Base-by-base conservation (phyloP, 2,888 invertebrate genomes). In the Augiades crinisus region DNA sequence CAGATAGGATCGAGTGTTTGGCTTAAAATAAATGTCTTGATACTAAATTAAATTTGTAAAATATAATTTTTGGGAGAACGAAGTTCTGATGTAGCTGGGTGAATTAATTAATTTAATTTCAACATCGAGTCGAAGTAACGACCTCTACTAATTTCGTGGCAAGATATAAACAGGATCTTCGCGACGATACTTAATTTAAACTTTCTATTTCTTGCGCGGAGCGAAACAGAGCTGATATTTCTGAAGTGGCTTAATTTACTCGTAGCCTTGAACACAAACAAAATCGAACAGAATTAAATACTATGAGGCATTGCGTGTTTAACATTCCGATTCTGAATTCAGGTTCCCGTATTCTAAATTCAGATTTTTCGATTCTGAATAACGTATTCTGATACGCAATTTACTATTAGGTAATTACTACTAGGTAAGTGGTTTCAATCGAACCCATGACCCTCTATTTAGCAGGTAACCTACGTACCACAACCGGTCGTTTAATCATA, bases 101-200 rank as follows among this genome's bases (percentile, higher is more conserved):
- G 65, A 67, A 75, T 78, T 76, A 79, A 80, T 79, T 79, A 75
- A 76, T 73, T 74, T 61, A 64, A 74, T 67, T 70, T 58, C 56
- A 57, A 62, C 63, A 62, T 63, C 62, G 60, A 64, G 53, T 56
- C 64, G 57, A 60, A 63, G 61, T 68, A 68, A 70, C 67, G 62
- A 66, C 53, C 57, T 67, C 64, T 68, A 61, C 56, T 62, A 68
- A 73, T 64, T 70, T 69, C 61, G 52, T 54, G 47, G 53, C 54
- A 51, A 64, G 61, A 64, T 65, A 67, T 70, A 67, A 69, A 67
- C 64, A 65, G 61, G 51, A 61, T 64, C 58, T 24, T 65, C 56
- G 38, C 65, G 55, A 54, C 45, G 51, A 37, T 40, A 36, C 55
- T 57, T 62, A 36, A 41, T 43, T 50, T 43, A 36, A 27, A 50